Percentiles rank a stretch among this genome's conserved stretches.
Conservation (phyloP, 2,797 vertebrate species). For the Nannoperca obscura region DNA sequence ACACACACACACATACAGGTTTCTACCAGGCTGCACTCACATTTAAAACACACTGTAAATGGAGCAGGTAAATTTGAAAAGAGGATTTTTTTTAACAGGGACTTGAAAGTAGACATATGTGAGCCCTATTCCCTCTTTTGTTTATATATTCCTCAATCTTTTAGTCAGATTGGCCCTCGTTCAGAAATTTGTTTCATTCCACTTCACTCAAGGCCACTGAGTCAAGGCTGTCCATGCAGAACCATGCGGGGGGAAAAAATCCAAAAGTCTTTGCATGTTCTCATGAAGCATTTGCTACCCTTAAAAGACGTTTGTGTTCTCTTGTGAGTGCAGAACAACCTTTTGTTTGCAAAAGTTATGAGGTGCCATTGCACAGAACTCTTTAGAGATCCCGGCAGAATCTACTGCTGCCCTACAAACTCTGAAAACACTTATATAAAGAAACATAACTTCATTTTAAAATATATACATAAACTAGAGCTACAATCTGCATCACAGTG, state of each 20-base stretch:
- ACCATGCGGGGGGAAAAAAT: background rate
- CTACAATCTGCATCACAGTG: background rate
- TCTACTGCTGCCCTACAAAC: background rate
- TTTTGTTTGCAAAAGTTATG: conserved; percentile 45
- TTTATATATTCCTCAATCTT: conserved; percentile 61
- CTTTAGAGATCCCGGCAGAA: background rate
- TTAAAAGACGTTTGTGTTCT: conserved; percentile 42
- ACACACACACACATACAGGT: background rate
- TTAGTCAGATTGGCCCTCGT: conserved; percentile 57
- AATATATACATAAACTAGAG: background rate
- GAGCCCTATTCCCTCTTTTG: conserved; percentile 41
- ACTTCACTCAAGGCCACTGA: conserved; percentile 63
- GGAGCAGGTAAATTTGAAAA: conserved; percentile 28
- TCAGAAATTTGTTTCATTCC: conserved; percentile 77
- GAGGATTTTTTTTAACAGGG: conserved; percentile 1
- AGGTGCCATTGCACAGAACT: conserved; percentile 2
- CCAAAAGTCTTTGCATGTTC: conserved; percentile 49
- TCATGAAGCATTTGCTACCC: conserved; percentile 58
- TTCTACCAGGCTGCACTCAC: background rate
- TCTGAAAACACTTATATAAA: background rate
- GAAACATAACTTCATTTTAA: background rate
- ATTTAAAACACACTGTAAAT: background rate
- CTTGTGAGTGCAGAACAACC: conserved; percentile 18
- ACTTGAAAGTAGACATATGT: conserved; percentile 32
- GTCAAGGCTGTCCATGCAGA: conserved; percentile 64